A percentile compares a stretch with the other conserved stretches of the same genome.
Evolutionary conservation across 2,797 vertebrate species (phyloP).

Genomic region (Mus minutoides): DNA sequence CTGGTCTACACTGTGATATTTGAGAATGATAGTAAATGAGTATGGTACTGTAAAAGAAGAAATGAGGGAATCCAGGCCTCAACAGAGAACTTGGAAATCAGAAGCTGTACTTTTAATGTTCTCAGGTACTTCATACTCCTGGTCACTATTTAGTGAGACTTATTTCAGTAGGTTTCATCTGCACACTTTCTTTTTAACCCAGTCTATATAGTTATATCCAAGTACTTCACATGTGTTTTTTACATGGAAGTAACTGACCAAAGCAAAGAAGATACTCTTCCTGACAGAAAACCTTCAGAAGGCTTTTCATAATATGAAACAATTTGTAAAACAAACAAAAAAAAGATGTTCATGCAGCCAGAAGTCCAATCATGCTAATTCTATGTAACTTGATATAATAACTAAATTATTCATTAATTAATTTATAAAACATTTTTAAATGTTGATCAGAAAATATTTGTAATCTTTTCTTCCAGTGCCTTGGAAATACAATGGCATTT

Average conservation of each 20-base stretch:
- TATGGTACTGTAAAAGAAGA: not conserved
- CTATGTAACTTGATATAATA: slow-evolving; percentile 54
- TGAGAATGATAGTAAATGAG: not conserved
- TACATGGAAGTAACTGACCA: not conserved
- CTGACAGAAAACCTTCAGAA: slow-evolving; percentile 3
- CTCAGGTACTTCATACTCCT: not conserved
- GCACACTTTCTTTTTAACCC: not conserved
- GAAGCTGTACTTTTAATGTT: not conserved
- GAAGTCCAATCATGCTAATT: slow-evolving; percentile 63
- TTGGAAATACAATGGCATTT: not conserved
- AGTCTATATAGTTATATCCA: not conserved
- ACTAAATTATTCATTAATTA: slow-evolving; percentile 51
- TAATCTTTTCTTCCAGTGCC: not conserved
- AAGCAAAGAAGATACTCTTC: not conserved
- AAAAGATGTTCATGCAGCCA: not conserved
- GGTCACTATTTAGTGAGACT: not conserved
- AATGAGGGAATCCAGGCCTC: not conserved
- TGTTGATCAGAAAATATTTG: slow-evolving; percentile 16
- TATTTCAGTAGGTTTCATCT: not conserved
- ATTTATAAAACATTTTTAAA: slow-evolving; percentile 2
- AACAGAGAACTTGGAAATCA: not conserved
- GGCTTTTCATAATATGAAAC: slow-evolving; percentile 26
- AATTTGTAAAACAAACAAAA: slow-evolving; percentile 38
- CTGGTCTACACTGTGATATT: not conserved
- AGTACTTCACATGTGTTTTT: not conserved